Conservation (phyloP, 1,140 invertebrate genomes). For the Araneus ventricosus region DNA sequence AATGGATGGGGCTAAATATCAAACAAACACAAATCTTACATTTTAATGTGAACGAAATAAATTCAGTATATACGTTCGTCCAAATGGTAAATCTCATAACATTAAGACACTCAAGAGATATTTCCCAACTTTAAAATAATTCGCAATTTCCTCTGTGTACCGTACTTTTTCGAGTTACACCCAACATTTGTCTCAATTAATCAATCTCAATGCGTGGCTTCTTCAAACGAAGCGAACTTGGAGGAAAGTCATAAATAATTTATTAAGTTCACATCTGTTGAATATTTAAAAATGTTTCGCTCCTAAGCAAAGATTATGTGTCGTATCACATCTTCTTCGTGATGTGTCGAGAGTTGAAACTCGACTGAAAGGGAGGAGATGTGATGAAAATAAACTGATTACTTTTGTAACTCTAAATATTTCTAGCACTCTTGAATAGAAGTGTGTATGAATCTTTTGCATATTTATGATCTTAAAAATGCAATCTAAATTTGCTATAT, state of each 20-base stretch:
- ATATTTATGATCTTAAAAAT: constrained; percentile 10
- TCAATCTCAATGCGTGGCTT: background rate
- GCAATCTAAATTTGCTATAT: background rate
- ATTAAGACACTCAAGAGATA: background rate
- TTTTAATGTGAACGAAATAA: background rate
- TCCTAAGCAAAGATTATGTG: background rate
- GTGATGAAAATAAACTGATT: background rate
- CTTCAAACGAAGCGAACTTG: background rate
- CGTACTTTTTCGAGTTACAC: background rate
- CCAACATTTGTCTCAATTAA: constrained; percentile 36
- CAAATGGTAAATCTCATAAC: background rate
- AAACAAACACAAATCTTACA: no score
- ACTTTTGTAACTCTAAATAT: background rate
- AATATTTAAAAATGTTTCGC: constrained; percentile 20
- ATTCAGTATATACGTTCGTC: background rate
- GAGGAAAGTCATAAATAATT: constrained; percentile 30
- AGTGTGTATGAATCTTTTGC: background rate
- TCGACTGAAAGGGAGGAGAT: background rate
- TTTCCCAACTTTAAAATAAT: background rate
- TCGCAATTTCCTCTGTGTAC: background rate
- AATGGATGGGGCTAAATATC: background rate
- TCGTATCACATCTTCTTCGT: background rate
- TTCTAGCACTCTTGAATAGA: background rate
- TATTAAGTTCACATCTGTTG: constrained; percentile 29
- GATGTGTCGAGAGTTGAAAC: background rate